A percentile compares a stretch with the other conserved stretches of the same genome.
phyloP scores from a whole-genome alignment of 2,113 vertebrate genomes.

The Sceloporus tristichus region DNA sequence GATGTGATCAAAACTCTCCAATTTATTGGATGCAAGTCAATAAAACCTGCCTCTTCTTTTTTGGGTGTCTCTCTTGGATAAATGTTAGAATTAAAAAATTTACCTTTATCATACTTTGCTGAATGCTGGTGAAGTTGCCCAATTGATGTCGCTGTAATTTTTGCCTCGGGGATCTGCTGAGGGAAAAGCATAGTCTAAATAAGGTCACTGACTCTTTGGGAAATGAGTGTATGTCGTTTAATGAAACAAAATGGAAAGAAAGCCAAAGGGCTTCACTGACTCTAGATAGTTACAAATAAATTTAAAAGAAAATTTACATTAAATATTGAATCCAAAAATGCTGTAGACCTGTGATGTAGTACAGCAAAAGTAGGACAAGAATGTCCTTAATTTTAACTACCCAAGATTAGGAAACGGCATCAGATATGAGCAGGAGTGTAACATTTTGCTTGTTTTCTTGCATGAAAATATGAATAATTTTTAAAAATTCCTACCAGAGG shows the following conservation, averaged over 20 bases:
- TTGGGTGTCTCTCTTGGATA: slow-evolving; percentile 63
- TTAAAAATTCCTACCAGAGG: too few relatives aligned
- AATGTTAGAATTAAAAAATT: slow-evolving; percentile 62
- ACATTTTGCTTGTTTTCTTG: too few relatives aligned
- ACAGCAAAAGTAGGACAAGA: not conserved
- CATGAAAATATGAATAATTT: too few relatives aligned
- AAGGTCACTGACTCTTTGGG: slow-evolving; percentile 58
- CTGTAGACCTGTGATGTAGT: slow-evolving; percentile 17
- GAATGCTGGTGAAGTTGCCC: slow-evolving; percentile 64
- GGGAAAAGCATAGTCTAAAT: slow-evolving; percentile 62
- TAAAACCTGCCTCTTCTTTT: slow-evolving; percentile 68
- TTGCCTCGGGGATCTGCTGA: slow-evolving; percentile 68
- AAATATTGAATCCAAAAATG: slow-evolving; percentile 64
- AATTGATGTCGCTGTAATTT: slow-evolving; percentile 68
- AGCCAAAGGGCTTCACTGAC: slow-evolving; percentile 35
- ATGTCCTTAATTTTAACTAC: not conserved
- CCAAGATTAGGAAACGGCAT: too few relatives aligned
- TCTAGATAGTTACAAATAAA: slow-evolving; percentile 50
- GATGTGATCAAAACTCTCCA: slow-evolving; percentile 55
- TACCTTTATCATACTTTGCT: slow-evolving; percentile 67
- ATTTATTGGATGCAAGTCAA: slow-evolving; percentile 55
- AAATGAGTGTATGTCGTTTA: slow-evolving; percentile 53
- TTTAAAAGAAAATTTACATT: slow-evolving; percentile 53
- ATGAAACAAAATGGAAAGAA: slow-evolving; percentile 59
- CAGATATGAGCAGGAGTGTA: too few relatives aligned